Evolutionary conservation across 2,888 invertebrate species (phyloP), one percentile per base, ranked within the genome.

Genomic region (Rhagonycha fulva): DNA sequence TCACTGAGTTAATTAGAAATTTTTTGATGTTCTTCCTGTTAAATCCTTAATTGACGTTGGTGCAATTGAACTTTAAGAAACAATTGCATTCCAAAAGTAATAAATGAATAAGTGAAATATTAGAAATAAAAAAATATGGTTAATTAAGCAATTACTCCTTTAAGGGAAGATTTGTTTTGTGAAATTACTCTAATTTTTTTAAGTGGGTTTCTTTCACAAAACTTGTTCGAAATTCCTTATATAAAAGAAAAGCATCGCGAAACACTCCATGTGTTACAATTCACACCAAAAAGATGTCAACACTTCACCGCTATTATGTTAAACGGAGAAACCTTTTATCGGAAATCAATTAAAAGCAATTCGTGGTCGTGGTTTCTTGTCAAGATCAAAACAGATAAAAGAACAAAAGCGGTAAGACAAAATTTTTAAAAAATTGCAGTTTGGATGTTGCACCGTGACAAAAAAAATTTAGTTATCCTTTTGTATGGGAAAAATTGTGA

Each of bases 331-430:
- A 87, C 87, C 87, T 87, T 87, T 87, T 87, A 88, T 87, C 85
- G 87, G 85, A 87, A 88, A 88, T 87, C 88, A 88, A 88, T 88
- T 88, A 87, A 86, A 87, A 87, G 87, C 85, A 86, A 86, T 85
- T 86, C 86, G 85, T 85, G 86, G 86, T 87, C 85, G 84, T 82
- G 85, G 83, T 84, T 83, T 83, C 80, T 80, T 78, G 80, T 80
- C 82, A 80, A 81, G 81, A 82, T 80, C 81, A 82, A 78, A 75
- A 75, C 68, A 72, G 78, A 80, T 78, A 78, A 80, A 78, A 75
- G 71, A 74, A 78, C 66, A 72, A 76, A 47, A 47, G n/a, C 47
- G 47, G n/a, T n/a, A 47, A 47, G 47, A 47, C 47, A n/a, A 47
- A 47, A 47, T 47, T 47, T 47, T 47, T n/a, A n/a, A 9, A 62